Base-by-base conservation (phyloP, 1,140 invertebrate species). In the Heliconius congener region DNA sequence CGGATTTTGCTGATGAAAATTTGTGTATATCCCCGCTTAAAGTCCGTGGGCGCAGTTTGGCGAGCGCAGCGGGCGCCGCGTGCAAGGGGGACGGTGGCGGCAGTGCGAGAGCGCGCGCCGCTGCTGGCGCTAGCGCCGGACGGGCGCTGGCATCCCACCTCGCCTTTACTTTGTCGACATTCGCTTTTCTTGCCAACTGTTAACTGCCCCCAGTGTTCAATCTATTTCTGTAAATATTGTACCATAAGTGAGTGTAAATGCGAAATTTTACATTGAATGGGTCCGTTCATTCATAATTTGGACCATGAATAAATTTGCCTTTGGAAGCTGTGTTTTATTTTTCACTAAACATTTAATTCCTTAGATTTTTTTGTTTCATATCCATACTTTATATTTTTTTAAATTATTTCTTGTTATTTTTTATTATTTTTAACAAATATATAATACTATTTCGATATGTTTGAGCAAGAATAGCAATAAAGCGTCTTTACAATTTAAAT, bases 21-120 rank as follows among this genome's bases (percentile, higher is more conserved):
- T 97, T 95, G 88, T 98, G 97, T 93, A 98, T 98, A 85, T 98
- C 97, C 13, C 97, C 97, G 46, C 94, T 98, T 80, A 97, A 98
- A 88, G 96, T 97, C 70, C 97, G 98, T 77, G 97, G 97, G 0
- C 95, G 96, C 74, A 95, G 96, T 1, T 96, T 98, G 95, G 96
- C 95, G 66, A 95, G 95, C 23, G 95, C 98, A 76, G 96, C 97
- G 82, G 95, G 96, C 27, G 96, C 97, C 50, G 92, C 96, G 39
- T 94, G 93, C 70, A 87, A 91, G 23, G 92, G 91, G 8, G 93
- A 93, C 70, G 87, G 88, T 16, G 91, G 90, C 0, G 93, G 92
- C 8, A 92, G 88, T 52, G 92, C 93, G 8, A 85, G 91, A 34
- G 93, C 93, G 0, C 86, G 93, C 0, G 91, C 91, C 5, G 85